Percentiles rank a stretch among this genome's conserved stretches.
These are phyloP conservation scores for Drosophila dives DNA, from an alignment of 2,888 invertebrate genomes.

Conservation along the genomic window DNA sequence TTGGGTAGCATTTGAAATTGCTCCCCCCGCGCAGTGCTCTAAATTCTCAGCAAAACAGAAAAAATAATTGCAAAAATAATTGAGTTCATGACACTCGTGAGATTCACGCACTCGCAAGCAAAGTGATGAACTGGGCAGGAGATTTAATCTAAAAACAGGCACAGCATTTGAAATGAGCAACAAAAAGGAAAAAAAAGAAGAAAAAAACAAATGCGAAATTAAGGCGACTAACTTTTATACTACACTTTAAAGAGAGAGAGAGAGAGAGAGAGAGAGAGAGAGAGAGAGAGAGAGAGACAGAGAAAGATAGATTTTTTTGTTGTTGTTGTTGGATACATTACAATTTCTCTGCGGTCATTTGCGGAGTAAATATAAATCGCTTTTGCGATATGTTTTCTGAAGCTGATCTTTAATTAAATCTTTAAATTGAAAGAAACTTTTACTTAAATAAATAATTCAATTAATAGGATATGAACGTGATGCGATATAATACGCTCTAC, in stretches of 20 bases:
- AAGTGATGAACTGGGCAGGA: neutral
- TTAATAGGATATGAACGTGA: neutral
- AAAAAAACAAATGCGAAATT: neutral
- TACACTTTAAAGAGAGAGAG: neutral
- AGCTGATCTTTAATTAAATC: neutral
- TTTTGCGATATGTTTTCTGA: neutral
- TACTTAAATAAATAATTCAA: neutral
- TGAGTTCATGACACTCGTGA: constrained; percentile 75
- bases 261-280: constrained; percentile 1
- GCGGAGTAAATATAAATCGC: neutral
- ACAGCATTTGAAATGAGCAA: neutral
- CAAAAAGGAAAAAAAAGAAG: neutral
- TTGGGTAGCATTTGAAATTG: constrained; percentile 34
- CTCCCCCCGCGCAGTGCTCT: constrained; percentile 31
- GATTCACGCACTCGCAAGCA: constrained; percentile 35
- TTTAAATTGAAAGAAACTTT: neutral
- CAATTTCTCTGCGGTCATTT: neutral
- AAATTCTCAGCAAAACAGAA: constrained; percentile 40
- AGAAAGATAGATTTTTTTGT: too few species aligned
- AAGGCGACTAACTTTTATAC: neutral
- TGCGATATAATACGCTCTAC: neutral
- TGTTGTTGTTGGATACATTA: neutral
- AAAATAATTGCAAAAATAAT: constrained; percentile 77
- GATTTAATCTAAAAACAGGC: constrained; percentile 31
- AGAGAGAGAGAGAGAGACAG: neutral